Evolutionary conservation across 2,888 invertebrate species (phyloP), one percentile per base, ranked within the genome.

Genomic region (Nycteola revayana): DNA sequence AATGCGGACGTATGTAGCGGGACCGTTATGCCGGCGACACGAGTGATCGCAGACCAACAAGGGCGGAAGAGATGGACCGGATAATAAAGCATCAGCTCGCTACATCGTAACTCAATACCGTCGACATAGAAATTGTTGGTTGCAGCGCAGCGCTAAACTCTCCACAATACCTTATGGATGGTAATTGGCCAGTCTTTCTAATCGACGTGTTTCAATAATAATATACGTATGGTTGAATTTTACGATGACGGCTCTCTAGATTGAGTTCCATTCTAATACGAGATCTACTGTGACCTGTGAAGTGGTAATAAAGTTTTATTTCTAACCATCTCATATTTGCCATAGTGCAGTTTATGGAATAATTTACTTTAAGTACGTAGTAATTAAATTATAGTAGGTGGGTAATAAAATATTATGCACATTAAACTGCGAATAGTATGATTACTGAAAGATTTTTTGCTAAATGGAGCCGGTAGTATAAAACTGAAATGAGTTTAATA

Each of bases 21-120:
- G 63, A 73, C 84, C 84, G 83, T 82, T 85, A 84, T 64, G 60
- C 64, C 66, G 68, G 68, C 73, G 82, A 85, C 83, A 83, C 76
- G 78, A 78, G 75, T 75, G 80, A 83, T 80, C 80, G 67, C 63
- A 58, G 74, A 63, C 79, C 81, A 78, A 85, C 84, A 82, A 83
- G 83, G 78, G 80, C 85, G 85, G 85, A 85, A 86, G 83, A 86
- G 84, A 86, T 84, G 83, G 69, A 69, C 76, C 71, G 67, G 83
- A 85, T 85, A 80, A 82, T 86, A 86, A 86, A 86, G 71, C 82
- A 84, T 84, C 81, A 79, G 67, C 60, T 64, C 50, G 74, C 64
- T 66, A 73, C 68, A 52, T 75, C 81, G 82, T 86, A 84, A 85
- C 80, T 87, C 82, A 83, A 76, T 74, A 71, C 64, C 67, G 76